A percentile compares a stretch with the other conserved stretches of the same genome.
Conservation (phyloP, 2,797 vertebrate genomes). For the Enteromius afrohamiltoni region DNA sequence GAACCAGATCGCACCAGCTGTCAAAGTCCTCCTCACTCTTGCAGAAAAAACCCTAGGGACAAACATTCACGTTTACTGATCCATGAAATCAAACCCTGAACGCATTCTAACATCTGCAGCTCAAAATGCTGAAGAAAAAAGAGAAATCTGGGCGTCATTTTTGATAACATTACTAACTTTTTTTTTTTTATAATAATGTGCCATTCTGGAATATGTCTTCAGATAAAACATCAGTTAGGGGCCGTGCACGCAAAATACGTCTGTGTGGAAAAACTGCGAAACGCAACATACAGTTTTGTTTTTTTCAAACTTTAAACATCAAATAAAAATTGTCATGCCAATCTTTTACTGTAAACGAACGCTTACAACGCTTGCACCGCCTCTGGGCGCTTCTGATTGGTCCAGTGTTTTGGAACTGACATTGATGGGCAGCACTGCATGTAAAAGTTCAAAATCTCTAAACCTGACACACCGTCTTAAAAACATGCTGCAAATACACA, state of each 20-base stretch:
- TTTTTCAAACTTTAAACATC: not conserved
- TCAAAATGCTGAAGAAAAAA: not conserved
- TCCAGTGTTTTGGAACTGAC: not conserved
- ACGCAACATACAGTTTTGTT: no score
- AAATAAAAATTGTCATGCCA: not conserved
- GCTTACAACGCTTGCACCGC: not conserved
- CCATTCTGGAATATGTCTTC: not conserved
- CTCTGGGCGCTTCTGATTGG: not conserved
- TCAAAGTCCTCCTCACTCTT: constrained; percentile 89
- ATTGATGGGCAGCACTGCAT: not conserved
- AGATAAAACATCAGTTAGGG: not conserved
- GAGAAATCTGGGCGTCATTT: not conserved
- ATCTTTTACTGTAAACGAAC: not conserved
- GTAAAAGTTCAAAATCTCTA: not conserved
- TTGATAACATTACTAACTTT: not conserved
- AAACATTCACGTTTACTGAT: not conserved
- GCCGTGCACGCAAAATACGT: not conserved
- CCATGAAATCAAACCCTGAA: not conserved
- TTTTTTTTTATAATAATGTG: not conserved
- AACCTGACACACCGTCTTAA: not conserved
- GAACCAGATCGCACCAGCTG: constrained; percentile 84
- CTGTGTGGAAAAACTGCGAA: not conserved
- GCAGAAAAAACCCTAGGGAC: constrained; percentile 85
- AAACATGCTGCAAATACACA: not conserved
- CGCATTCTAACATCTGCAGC: not conserved